A percentile compares a stretch with the other conserved stretches of the same genome.
Evolutionary conservation across 1,140 invertebrate species (phyloP).

Genomic region (Batillaria attramentaria): DNA sequence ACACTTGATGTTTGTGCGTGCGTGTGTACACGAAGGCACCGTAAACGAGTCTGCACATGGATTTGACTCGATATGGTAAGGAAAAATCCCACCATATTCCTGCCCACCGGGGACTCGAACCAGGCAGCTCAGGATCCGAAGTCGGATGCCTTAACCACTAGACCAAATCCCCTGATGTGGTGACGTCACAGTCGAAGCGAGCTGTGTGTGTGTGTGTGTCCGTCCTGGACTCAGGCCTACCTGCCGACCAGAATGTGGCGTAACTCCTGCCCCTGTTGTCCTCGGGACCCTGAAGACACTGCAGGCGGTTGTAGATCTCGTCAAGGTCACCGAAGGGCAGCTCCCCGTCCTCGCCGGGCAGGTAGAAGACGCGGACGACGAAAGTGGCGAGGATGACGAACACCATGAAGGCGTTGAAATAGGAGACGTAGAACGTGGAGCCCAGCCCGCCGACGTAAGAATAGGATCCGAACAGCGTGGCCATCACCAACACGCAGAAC

Average conservation of each 20-base stretch:
- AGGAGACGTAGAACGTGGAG: slow-evolving; percentile 72
- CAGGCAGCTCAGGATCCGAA: no score
- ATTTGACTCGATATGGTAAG: no score
- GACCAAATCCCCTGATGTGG: no score
- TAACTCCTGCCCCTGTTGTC: slow-evolving; percentile 60
- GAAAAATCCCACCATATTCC: no score
- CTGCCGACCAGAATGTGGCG: slow-evolving; percentile 43
- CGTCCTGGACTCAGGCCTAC: no score
- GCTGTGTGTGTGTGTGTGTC: no score
- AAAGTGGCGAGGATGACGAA: slow-evolving; percentile 60
- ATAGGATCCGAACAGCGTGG: slow-evolving; percentile 66
- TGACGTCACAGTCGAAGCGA: no score
- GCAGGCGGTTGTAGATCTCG: slow-evolving; percentile 53
- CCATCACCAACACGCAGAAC: slow-evolving; percentile 60
- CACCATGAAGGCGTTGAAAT: slow-evolving; percentile 70
- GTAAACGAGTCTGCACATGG: no score
- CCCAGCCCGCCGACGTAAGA: slow-evolving; percentile 71
- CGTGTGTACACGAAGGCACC: no score
- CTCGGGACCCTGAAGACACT: slow-evolving; percentile 54
- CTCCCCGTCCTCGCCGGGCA: slow-evolving; percentile 23
- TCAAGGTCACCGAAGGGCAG: slow-evolving; percentile 37
- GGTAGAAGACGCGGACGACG: slow-evolving; percentile 40
- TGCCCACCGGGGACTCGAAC: no score
- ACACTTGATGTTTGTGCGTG: no score
- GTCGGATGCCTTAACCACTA: no score